Evolutionary conservation across 2,113 vertebrate species (phyloP).

Genomic region (Tor tambroides): DNA sequence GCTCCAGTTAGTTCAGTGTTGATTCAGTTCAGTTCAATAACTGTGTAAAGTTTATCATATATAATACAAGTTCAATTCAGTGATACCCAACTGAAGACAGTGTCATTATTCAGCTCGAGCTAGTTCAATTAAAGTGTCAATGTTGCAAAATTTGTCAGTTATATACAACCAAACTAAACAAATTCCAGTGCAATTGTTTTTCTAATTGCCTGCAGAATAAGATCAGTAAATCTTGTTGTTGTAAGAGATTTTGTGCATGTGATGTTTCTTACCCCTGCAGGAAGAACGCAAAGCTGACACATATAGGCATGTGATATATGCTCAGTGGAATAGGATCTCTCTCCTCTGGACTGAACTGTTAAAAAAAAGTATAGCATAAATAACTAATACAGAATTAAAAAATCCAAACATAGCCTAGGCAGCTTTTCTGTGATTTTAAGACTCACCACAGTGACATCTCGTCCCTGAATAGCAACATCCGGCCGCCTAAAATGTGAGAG

Average conservation of each 20-base stretch:
- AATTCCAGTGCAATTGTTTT: too few relatives aligned
- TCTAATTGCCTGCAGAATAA: neutral
- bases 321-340: constrained; percentile 91
- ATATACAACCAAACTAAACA: neutral
- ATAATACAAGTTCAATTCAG: too few relatives aligned
- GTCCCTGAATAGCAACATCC: constrained; percentile 90
- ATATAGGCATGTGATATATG: constrained; percentile 96
- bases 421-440: neutral
- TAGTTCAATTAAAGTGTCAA: neutral
- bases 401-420: neutral
- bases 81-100: too few relatives aligned
- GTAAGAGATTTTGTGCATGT: neutral
- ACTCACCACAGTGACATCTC: constrained; percentile 91
- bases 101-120: neutral
- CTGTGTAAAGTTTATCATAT: too few relatives aligned
- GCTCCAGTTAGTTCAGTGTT: neutral
- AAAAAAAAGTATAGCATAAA: neutral
- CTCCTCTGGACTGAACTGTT: constrained; percentile 88
- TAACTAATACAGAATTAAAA: neutral
- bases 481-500: constrained; percentile 92
- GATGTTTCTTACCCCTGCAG: constrained; percentile 86
- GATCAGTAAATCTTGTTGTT: neutral
- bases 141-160: too few relatives aligned
- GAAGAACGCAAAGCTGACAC: constrained; percentile 96
- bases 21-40: too few relatives aligned